Evolutionary conservation across 2,113 vertebrate species (phyloP).

Genomic region (Megaceryle maxima): DNA sequence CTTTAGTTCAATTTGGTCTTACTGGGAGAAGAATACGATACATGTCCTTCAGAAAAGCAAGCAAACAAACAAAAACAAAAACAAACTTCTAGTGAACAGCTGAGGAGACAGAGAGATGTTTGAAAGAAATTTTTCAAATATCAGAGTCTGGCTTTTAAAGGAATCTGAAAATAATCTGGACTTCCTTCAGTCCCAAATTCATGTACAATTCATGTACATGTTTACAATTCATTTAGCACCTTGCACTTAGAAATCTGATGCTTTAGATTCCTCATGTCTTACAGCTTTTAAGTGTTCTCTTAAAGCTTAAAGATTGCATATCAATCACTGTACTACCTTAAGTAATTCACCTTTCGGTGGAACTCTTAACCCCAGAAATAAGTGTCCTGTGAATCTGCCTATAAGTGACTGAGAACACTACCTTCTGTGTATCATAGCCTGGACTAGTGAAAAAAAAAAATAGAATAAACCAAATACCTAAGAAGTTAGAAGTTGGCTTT

Average conservation of each 20-base stretch:
- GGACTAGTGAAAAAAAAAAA: background rate
- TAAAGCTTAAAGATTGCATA: background rate
- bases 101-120: background rate
- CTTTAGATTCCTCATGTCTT: background rate
- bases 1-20: background rate
- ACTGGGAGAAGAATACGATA: background rate
- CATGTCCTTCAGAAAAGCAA: background rate
- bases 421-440: background rate
- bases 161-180: background rate
- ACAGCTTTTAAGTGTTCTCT: background rate
- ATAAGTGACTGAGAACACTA: background rate
- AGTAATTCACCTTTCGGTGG: background rate
- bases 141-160: background rate
- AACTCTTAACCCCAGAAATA: background rate
- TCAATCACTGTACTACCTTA: background rate
- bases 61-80: background rate
- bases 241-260: background rate
- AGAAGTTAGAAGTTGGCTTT: background rate
- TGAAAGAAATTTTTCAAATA: background rate
- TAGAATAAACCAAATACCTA: background rate
- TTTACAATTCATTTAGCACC: background rate
- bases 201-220: background rate
- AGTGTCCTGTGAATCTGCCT: background rate
- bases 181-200: background rate
- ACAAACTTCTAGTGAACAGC: background rate